phyloP scores from a whole-genome alignment of 2,113 vertebrate genomes.

The Passerina amoena region DNA sequence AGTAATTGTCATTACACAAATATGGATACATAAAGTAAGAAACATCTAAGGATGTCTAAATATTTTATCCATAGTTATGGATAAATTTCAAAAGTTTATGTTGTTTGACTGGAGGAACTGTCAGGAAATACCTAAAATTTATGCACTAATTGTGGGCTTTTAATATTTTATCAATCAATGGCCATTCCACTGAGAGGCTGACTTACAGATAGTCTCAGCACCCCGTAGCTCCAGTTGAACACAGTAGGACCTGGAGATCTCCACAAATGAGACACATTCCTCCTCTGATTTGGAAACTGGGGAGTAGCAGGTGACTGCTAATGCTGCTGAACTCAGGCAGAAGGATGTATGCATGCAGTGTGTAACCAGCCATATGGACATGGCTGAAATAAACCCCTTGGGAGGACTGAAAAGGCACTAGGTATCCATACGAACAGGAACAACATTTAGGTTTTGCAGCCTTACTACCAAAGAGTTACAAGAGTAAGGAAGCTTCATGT shows the following conservation, averaged over 20 bases:
- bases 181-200: neutral
- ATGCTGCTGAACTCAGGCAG: neutral
- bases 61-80: neutral
- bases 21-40: neutral
- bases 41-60: neutral
- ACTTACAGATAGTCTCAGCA: neutral
- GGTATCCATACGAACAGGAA: neutral
- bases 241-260: neutral
- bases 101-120: neutral
- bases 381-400: neutral
- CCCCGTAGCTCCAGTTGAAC: neutral
- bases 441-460: neutral
- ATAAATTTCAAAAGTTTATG: neutral
- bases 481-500: neutral
- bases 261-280: neutral
- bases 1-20: neutral
- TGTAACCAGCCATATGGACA: neutral
- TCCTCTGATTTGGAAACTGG: neutral
- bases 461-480: neutral
- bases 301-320: neutral
- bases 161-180: slow-evolving; percentile 30
- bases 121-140: neutral
- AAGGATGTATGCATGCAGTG: neutral
- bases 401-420: neutral
- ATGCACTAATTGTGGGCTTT: slow-evolving; percentile 23